Evolutionary conservation across 2,888 invertebrate genomes (phyloP).

Genomic region (Andrena hattorfiana): DNA sequence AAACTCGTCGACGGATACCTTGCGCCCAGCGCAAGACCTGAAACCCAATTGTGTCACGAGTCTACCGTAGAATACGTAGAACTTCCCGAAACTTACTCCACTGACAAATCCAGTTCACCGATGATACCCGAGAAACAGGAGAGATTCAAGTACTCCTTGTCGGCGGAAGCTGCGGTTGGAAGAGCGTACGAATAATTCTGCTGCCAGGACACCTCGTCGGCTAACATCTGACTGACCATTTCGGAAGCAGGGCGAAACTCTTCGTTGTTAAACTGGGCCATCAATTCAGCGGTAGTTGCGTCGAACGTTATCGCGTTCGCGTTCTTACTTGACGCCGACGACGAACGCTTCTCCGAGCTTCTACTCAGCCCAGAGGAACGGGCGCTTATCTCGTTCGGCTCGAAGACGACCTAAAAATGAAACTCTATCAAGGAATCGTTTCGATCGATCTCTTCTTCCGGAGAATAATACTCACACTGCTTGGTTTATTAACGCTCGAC

Average conservation of each 20-base stretch:
- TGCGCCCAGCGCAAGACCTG: conserved; percentile 77
- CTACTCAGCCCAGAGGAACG: conserved; percentile 79
- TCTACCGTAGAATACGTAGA: background rate
- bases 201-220: conserved; percentile 85
- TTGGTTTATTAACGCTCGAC: conserved; percentile 51
- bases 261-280: conserved; percentile 79
- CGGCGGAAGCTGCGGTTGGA: conserved; percentile 62
- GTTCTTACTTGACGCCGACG: conserved; percentile 58
- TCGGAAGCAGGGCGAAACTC: conserved; percentile 82
- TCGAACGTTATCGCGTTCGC: conserved; percentile 76
- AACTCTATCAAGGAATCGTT: conserved; percentile 1
- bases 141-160: conserved; percentile 77
- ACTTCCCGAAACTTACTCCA: conserved; percentile 71
- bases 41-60: conserved; percentile 16
- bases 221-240: conserved; percentile 82
- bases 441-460: background rate
- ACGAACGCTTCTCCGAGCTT: conserved; percentile 61
- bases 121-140: conserved; percentile 82
- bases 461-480: conserved; percentile 62
- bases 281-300: conserved; percentile 76
- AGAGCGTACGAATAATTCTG: conserved; percentile 75
- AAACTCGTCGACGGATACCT: conserved; percentile 85
- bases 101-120: conserved; percentile 79
- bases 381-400: conserved; percentile 81
- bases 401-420: conserved; percentile 76